Conservation (phyloP, 2,113 vertebrate genomes). For the Mionectes macconnelli region DNA sequence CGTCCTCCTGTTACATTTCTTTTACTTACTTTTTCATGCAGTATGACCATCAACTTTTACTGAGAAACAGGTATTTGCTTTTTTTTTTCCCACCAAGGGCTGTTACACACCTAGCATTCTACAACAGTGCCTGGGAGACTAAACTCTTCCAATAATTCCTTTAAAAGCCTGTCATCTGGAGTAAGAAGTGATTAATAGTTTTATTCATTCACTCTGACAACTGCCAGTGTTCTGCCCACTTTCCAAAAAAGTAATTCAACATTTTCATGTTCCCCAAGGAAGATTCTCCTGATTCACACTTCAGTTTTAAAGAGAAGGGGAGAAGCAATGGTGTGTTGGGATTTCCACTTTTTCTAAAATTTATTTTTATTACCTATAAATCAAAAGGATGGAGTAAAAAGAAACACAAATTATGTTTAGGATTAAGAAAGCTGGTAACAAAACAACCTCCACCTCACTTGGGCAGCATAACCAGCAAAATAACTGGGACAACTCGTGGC, state of each 20-base stretch:
- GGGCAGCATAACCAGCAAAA: not conserved
- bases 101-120: not conserved
- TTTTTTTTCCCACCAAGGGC: not conserved
- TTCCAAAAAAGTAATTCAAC: not conserved
- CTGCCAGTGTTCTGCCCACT: not conserved
- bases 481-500: not conserved
- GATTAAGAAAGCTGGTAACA: not conserved
- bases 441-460: not conserved
- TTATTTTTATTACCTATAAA: not conserved
- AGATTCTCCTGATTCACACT: not conserved
- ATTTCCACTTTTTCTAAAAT: not conserved
- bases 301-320: not conserved
- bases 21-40: not conserved
- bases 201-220: not conserved
- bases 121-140: not conserved
- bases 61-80: not conserved
- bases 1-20: not conserved
- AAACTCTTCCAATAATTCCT: not conserved
- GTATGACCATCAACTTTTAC: not conserved
- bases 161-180: not conserved
- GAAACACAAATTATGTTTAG: not conserved
- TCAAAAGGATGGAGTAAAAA: not conserved
- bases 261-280: not conserved
- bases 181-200: not conserved
- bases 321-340: fast-evolving